Conservation (phyloP, 2,113 vertebrate species). For the Geococcyx californianus region DNA sequence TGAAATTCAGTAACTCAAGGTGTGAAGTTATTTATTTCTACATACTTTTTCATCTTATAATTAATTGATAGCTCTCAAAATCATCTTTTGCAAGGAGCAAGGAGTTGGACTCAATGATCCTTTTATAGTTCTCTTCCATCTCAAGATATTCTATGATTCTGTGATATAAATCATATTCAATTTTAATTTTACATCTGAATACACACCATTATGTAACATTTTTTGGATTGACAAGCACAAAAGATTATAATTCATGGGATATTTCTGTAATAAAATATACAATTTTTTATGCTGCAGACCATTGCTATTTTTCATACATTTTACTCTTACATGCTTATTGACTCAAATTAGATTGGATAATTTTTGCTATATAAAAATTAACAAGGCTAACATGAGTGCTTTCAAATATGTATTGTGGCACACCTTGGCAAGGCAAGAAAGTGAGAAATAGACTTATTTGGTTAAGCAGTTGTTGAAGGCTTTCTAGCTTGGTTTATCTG, state of each 20-base stretch:
- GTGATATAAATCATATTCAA: neutral
- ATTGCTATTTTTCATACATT: neutral
- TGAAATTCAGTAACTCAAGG: neutral
- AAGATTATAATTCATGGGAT: neutral
- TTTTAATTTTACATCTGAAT: constrained; percentile 4
- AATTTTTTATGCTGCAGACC: neutral
- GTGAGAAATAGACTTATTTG: neutral
- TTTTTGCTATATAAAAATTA: neutral
- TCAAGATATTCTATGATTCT: neutral
- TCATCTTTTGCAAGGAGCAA: neutral
- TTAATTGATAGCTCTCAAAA: neutral
- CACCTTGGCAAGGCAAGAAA: neutral
- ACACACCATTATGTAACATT: neutral
- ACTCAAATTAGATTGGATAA: constrained; percentile 7
- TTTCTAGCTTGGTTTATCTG: neutral
- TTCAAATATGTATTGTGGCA: neutral
- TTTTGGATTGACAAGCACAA: neutral
- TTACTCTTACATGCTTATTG: neutral
- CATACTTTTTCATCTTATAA: neutral
- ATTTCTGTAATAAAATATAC: neutral
- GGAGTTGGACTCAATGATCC: neutral
- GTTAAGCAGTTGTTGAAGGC: neutral
- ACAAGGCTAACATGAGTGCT: neutral
- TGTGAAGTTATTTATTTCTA: neutral
- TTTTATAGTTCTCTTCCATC: neutral